Evolutionary conservation across 2,113 vertebrate genomes (phyloP), one percentile per base, ranked within the genome.

Genomic region (Pycnonotus jocosus): DNA sequence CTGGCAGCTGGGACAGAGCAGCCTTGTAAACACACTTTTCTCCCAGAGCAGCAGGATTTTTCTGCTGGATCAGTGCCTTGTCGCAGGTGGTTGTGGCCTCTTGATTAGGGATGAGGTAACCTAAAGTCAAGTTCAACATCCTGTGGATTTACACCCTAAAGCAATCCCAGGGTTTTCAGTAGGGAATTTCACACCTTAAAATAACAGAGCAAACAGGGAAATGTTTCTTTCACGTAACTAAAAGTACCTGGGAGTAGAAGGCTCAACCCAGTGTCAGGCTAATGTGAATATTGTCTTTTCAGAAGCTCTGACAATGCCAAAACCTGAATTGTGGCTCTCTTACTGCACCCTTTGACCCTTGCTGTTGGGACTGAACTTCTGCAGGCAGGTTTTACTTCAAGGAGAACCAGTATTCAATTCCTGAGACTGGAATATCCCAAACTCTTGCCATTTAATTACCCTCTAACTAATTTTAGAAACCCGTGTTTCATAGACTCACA

Each of bases 401-500:
- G 70, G 9, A 80, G 51, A 69, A 37, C 19, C 7, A 9, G 35
- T 17, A 71, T 56, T 58, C 37, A 40, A 68, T 66, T 83, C 30
- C 62, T 5, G 6, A 82, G 58, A 33, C 21, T 57, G 66, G 31
- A 85, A 65, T 85, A 83, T 64, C 27, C 51, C 66, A 54, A 38
- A 20, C 5, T 42, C 24, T 35, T 66, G 25, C 50, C 28, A 7
- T 44, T 44, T 76, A 48, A 25, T 91, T 76, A 20, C 40, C 15
- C 9, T 83, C 24, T 61, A 60, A 40, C 44, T 21, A 9, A 40
- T 78, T 71, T 79, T 45, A 47, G 86, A 88, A 72, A 7, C 5
- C 1, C 0, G 0, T 38, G 23, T 66, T 90, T 82, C 22, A 12
- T 0, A 14, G 53, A 73, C 48, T 61, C 53, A 40, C 40, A 54